phyloP scores from a whole-genome alignment of 2,797 vertebrate genomes.

The Serranus cabrilla region DNA sequence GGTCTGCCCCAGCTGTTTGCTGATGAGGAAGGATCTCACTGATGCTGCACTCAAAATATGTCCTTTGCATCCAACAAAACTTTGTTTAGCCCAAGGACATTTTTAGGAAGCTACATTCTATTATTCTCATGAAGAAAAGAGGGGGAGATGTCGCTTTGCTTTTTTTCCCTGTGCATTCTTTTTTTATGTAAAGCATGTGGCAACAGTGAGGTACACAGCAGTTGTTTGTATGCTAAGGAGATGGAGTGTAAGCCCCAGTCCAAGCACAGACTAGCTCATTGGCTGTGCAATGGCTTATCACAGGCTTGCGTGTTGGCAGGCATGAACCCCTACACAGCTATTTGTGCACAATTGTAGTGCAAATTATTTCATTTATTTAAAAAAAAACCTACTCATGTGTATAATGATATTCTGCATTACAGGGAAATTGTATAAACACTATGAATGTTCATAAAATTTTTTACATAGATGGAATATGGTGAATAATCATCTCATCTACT shows the following conservation, averaged over 20 bases:
- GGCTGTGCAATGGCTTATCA: conserved; percentile 9
- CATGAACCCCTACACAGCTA: background rate
- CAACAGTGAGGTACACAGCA: conserved; percentile 16
- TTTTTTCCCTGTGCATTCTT: conserved; percentile 17
- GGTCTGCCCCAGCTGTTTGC: conserved; percentile 69
- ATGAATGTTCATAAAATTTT: background rate
- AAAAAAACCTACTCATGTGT: background rate
- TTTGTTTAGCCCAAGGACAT: conserved; percentile 62
- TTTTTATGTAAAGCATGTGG: conserved; percentile 21
- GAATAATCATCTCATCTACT: background rate
- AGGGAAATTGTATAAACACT: background rate
- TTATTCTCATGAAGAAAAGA: conserved; percentile 21
- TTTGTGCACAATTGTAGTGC: background rate
- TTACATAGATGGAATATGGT: background rate
- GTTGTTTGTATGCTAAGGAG: conserved; percentile 27
- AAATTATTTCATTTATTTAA: background rate
- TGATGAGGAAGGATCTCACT: conserved; percentile 71
- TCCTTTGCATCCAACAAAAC: conserved; percentile 56
- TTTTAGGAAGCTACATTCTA: conserved; percentile 10
- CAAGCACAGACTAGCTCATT: conserved; percentile 18
- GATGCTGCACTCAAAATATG: conserved; percentile 55
- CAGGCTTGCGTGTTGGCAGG: background rate
- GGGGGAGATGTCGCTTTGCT: background rate
- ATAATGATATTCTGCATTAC: background rate
- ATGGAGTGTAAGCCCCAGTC: conserved; percentile 3